Conservation (phyloP, 1,140 invertebrate genomes). For the Parapsyche elsis region DNA sequence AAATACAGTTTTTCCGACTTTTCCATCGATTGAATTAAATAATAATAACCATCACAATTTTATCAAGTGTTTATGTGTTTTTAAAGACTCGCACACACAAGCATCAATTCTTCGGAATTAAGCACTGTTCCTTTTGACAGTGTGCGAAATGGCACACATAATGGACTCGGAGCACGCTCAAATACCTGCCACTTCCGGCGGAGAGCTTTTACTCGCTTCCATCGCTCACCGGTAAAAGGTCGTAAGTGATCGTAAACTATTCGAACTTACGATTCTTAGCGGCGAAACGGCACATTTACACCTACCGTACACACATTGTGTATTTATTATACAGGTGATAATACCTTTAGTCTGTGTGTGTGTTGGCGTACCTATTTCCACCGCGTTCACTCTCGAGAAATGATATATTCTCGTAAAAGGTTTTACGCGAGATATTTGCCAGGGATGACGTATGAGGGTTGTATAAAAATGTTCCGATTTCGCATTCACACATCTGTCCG, state of each 20-base stretch:
- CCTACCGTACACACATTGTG: no score
- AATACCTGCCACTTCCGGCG: neutral
- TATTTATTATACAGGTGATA: no score
- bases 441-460: neutral
- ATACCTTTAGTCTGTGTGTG: no score
- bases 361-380: neutral
- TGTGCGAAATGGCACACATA: conserved; percentile 4
- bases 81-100: neutral
- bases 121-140: conserved; percentile 16
- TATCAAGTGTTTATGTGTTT: neutral
- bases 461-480: neutral
- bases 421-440: neutral
- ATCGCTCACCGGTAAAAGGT: neutral
- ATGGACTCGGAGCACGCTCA: conserved; percentile 23
- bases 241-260: neutral
- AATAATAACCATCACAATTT: neutral
- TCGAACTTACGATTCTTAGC: no score
- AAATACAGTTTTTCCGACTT: neutral
- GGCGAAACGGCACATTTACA: no score
- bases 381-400: neutral
- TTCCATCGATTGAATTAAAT: neutral
- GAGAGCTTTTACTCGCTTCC: conserved; percentile 4
- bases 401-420: conserved; percentile 12
- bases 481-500: neutral
- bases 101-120: neutral